Evolutionary conservation across 2,113 vertebrate species (phyloP), one percentile per base, ranked within the genome.

Genomic region (Callopanchax toddi): DNA sequence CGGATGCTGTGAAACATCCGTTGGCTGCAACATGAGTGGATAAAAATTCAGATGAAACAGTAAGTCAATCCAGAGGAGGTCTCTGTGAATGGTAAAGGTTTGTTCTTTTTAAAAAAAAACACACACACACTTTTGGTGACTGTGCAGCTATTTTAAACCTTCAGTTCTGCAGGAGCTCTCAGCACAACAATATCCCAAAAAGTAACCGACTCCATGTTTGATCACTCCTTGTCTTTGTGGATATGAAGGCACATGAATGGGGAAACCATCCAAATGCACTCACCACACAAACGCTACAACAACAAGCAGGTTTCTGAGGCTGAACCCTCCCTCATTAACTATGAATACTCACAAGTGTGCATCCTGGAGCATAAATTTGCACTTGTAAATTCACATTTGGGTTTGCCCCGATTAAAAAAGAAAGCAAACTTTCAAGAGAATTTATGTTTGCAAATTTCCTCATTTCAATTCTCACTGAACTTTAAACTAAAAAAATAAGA

Each of bases 201-300:
- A 74, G 64, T 4, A 55, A 32, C 10, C 36, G 25, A 29, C 26
- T 42, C 39, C 32, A 44, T 37, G 54, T 60, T 79, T 84, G 72
- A 83, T 74, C 76, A 48, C 20, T 26, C 76, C 85, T 85, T 74
- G 71, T 58, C 76, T 87, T 85, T 76, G 74, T 58, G 62, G 59
- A 82, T 45, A 22, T 18, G 45, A 21, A 68, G 58, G 45, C 21
- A 36, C 52, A 72, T 50, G 46, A 66, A 72, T 74, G 25, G 46
- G n/a, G 65, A 71, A 18, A 49, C 1, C 48, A 63, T 44, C 23
- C n/a, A 60, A 63, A 60, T 32, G 20, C 11, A 29, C 15, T 12
- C 45, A 52, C 22, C 26, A 50, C 4, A 46, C 44, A 25, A 18
- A 53, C 23, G 0, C n/a, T 11, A 40, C 37, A 66, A 21, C 48